A percentile compares a stretch with the other conserved stretches of the same genome.
phyloP scores from a whole-genome alignment of 37 sponge, comb jelly and placozoan genomes.

The Halichondria panicea region DNA sequence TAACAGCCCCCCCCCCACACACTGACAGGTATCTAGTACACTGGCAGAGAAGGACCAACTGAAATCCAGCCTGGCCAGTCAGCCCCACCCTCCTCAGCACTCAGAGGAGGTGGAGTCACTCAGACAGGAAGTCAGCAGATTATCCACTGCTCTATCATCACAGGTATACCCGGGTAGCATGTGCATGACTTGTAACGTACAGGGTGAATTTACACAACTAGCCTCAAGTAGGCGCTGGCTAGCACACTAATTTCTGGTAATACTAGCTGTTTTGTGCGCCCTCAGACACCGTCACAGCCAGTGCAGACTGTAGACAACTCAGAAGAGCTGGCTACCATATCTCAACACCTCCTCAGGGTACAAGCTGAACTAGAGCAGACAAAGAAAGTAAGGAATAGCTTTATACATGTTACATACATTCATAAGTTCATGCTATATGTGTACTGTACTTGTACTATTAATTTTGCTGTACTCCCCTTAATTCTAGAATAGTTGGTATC shows the following conservation, averaged over 20 bases:
- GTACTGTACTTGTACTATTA: too few relatives aligned
- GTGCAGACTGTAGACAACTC: not conserved
- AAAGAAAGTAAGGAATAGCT: conserved; percentile 35
- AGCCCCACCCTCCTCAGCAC: not conserved
- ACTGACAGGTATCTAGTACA: conserved; percentile 24
- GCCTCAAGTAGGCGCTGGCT: too few relatives aligned
- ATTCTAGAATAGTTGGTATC: not conserved
- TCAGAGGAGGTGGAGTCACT: not conserved
- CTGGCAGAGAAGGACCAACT: conserved; percentile 33
- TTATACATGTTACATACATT: not conserved
- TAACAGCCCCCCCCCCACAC: not conserved
- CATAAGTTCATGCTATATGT: too few relatives aligned
- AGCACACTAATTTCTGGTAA: too few relatives aligned
- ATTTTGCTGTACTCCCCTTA: too few relatives aligned
- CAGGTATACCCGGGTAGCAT: too few relatives aligned
- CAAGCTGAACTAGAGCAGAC: conserved; percentile 74
- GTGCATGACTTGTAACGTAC: too few relatives aligned
- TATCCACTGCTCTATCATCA: too few relatives aligned
- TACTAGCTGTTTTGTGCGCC: too few relatives aligned
- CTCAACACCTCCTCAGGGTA: conserved; percentile 65
- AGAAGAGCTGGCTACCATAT: conserved; percentile 1
- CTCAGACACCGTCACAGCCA: not conserved
- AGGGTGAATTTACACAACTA: too few relatives aligned
- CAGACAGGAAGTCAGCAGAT: not conserved
- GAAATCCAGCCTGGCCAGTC: not conserved